These are phyloP conservation scores for Sialia sialis DNA, from an alignment of 2,113 vertebrate genomes.

Conservation along the genomic window DNA sequence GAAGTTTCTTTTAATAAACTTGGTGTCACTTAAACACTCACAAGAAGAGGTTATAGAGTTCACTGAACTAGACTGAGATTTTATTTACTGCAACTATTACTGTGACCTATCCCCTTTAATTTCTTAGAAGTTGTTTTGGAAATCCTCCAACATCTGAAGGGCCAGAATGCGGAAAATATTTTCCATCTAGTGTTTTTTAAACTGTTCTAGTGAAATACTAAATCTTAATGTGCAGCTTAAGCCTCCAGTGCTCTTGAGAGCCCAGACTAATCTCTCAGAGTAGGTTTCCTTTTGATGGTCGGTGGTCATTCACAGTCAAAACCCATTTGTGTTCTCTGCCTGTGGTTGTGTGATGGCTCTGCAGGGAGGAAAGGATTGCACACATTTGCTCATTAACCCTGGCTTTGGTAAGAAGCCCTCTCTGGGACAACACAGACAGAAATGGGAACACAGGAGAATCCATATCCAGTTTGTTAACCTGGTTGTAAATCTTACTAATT, in stretches of 20 bases:
- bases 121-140: not conserved
- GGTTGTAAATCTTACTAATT: not conserved
- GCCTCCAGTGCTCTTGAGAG: not conserved
- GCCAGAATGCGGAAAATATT: fast-evolving
- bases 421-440: not conserved
- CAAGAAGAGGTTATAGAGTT: not conserved
- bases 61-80: not conserved
- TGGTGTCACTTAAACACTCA: not conserved
- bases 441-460: not conserved
- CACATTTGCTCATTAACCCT: not conserved
- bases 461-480: not conserved
- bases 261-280: not conserved
- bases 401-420: not conserved
- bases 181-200: not conserved
- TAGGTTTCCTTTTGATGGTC: not conserved
- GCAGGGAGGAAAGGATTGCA: not conserved
- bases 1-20: not conserved
- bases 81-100: not conserved
- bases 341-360: not conserved
- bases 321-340: not conserved
- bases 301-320: not conserved
- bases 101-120: not conserved
- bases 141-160: not conserved
- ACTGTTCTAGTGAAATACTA: not conserved
- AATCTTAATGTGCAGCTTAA: not conserved